phyloP scores from a whole-genome alignment of 2,113 vertebrate species.

The Camelus bactrianus region DNA sequence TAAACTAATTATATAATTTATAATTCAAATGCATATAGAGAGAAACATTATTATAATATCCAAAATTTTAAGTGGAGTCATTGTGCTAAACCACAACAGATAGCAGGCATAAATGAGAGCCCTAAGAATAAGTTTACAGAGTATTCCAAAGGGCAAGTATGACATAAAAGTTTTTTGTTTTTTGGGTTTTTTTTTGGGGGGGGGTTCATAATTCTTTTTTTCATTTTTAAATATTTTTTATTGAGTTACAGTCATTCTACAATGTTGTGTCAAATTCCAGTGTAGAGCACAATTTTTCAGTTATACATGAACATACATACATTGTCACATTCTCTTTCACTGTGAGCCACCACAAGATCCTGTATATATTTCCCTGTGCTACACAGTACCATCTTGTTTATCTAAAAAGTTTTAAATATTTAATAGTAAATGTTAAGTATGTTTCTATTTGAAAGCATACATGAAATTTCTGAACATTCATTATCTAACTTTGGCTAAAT shows the following conservation, averaged over 20 bases:
- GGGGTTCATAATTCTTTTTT: no score
- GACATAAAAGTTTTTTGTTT: background rate
- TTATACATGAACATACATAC: no score
- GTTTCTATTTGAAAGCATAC: background rate
- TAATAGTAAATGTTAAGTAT: background rate
- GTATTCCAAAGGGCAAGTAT: background rate
- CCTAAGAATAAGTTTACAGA: conserved; percentile 11
- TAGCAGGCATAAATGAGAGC: background rate
- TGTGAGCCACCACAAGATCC: no score
- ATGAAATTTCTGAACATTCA: background rate
- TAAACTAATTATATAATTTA: background rate
- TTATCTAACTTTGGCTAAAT: background rate
- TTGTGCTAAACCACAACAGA: background rate
- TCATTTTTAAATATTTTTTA: no score
- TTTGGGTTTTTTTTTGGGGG: no score
- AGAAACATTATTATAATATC: background rate
- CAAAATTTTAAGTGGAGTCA: background rate
- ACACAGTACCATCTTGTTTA: no score
- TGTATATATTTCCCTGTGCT: no score
- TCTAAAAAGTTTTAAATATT: background rate
- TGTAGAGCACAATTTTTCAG: no score
- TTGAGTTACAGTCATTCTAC: no score
- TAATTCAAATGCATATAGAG: background rate
- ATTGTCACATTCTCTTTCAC: no score
- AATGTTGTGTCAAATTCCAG: no score